These are phyloP conservation scores for Trachemys scripta DNA, from an alignment of 2,113 vertebrate genomes.

Conservation along the genomic window DNA sequence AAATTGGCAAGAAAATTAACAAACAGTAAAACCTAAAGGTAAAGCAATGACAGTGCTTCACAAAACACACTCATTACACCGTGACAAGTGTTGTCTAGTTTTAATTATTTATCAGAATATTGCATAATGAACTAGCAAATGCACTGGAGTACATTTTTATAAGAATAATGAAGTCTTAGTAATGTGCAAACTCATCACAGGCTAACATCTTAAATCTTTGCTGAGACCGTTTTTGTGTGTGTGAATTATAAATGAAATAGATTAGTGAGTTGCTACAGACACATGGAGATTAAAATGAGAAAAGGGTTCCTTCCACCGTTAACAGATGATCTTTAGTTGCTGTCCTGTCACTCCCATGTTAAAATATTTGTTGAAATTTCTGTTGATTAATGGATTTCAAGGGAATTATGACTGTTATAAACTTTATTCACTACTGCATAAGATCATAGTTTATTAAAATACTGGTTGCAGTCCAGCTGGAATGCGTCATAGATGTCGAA, in stretches of 20 bases:
- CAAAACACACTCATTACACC: neutral
- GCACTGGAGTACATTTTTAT: neutral
- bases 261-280: neutral
- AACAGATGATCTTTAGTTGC: slow-evolving; percentile 4
- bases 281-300: neutral
- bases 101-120: neutral
- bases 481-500: slow-evolving; percentile 38
- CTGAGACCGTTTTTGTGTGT: neutral
- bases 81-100: neutral
- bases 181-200: neutral
- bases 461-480: slow-evolving; percentile 67
- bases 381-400: slow-evolving; percentile 36
- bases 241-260: neutral
- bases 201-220: neutral
- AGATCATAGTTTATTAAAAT: slow-evolving; percentile 59
- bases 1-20: neutral
- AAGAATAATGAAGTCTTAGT: neutral
- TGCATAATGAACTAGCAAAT: neutral
- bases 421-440: slow-evolving; percentile 63
- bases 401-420: slow-evolving; percentile 23
- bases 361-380: slow-evolving; percentile 33
- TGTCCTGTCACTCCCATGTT: slow-evolving; percentile 1
- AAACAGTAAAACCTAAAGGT: neutral
- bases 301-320: neutral
- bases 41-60: neutral